Conservation (phyloP, 2,113 vertebrate genomes). For the Halichoerus grypus region DNA sequence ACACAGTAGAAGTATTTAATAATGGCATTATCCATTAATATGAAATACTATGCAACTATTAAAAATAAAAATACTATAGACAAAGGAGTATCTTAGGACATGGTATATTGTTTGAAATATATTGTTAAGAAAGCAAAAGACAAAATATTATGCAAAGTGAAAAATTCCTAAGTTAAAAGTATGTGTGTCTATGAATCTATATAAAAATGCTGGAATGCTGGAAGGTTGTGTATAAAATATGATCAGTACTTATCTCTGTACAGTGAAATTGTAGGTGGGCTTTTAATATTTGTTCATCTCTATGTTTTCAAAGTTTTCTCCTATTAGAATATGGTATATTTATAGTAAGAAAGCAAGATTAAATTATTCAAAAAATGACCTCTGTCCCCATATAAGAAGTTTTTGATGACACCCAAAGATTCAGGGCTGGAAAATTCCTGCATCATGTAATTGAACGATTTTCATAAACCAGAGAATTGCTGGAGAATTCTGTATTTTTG, state of each 20-base stretch:
- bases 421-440: neutral
- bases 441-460: neutral
- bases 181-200: neutral
- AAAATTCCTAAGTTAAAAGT: slow-evolving; percentile 50
- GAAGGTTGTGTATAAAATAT: neutral
- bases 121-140: slow-evolving; percentile 24
- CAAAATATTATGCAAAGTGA: neutral
- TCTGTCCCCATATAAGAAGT: neutral
- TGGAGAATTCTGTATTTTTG: slow-evolving; percentile 2
- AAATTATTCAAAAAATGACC: slow-evolving; percentile 18
- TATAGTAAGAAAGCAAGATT: slow-evolving; percentile 34
- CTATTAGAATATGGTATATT: neutral
- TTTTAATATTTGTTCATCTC: neutral
- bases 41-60: neutral
- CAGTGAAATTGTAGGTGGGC: neutral
- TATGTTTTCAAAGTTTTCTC: neutral
- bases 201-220: neutral
- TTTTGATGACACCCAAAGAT: neutral
- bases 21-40: neutral
- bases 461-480: neutral
- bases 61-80: slow-evolving; percentile 35
- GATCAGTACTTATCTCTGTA: neutral
- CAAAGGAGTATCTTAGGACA: neutral
- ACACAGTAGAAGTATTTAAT: neutral
- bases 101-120: slow-evolving; percentile 5